Base-by-base conservation (phyloP, 2,797 vertebrate genomes). In the Dromococcyx pavoninus region DNA sequence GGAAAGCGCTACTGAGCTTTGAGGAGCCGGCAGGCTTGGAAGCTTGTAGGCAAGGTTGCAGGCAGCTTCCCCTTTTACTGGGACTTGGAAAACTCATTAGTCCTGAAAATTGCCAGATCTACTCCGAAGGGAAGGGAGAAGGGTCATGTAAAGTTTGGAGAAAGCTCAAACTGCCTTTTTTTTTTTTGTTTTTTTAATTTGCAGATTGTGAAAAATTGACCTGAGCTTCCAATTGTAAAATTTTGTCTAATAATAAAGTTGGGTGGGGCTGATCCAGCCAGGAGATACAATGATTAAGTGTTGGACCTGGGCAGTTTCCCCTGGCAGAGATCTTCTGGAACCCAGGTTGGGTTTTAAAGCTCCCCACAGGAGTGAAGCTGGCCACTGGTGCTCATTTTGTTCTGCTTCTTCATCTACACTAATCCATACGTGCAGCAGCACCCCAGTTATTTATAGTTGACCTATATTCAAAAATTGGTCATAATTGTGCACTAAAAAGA, bases 31-130 rank as follows among this genome's bases (percentile, higher is more conserved):
- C 48, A 83, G 76, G 48, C 61, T 88, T 93, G 70, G 73, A 73
- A 93, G 53, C 19, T 91, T 78, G 73, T 51, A 93, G 84, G 25
- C 88, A 92, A 60, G 15, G 37, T 35, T 94, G 75, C 72, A 95
- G 50, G 72, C 89, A 87, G 53, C 86, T 94, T 94, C 27, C 37
- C 44, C 17, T 86, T 88, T 95, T 94, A 86, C 53, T 91, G 61
- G 74, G 74, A 71, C 60, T 95, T 94, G 95, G 95, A 96, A 96
- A 96, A 95, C 64, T 85, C 93, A 94, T 97, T 95, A 93, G 86
- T n/a, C 33, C 61, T 94, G 80, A 75, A 93, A 86, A 87, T 57
- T 79, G 88, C 86, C 95, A 96, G 74, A 78, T 85, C 57, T 81
- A 5, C 51, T 96, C 82, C 0, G 0, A 92, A 86, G 76, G 57